These are phyloP conservation scores for Acrossocheilus wenchowensis DNA, from an alignment of 2,797 vertebrate genomes.

Conservation along the genomic window DNA sequence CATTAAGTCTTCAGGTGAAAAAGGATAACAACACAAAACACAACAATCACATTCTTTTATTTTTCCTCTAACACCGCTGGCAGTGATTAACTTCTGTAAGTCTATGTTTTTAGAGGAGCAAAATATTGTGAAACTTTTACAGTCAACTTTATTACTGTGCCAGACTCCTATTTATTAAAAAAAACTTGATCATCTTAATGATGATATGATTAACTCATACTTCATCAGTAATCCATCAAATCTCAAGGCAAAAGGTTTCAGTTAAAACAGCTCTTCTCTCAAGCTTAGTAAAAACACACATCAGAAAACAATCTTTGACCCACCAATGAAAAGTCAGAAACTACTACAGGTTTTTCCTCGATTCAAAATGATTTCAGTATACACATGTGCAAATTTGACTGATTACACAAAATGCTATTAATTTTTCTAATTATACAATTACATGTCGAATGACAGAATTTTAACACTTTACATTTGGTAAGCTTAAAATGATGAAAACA, in stretches of 20 bases:
- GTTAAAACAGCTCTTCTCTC: constrained; percentile 8
- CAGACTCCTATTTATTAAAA: constrained; percentile 17
- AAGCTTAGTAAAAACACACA: constrained; percentile 23
- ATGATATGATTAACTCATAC: neutral
- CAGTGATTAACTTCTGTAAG: constrained; percentile 23
- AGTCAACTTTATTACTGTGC: neutral
- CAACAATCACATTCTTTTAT: constrained; percentile 4
- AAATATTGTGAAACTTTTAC: neutral
- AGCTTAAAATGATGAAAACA: neutral
- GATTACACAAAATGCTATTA: too few relatives aligned
- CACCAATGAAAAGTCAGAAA: constrained; percentile 31
- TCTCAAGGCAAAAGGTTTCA: constrained; percentile 43
- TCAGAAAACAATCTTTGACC: neutral
- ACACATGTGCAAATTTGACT: neutral
- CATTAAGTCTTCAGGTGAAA: constrained; percentile 23
- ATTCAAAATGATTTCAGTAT: neutral
- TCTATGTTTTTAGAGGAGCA: constrained; percentile 14
- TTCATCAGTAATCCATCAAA: constrained; percentile 4
- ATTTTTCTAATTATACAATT: neutral
- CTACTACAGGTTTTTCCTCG: constrained; percentile 7
- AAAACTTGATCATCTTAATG: neutral
- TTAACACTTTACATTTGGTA: neutral
- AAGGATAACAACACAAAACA: constrained; percentile 19
- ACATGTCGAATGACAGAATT: neutral
- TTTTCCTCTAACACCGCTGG: constrained; percentile 23